These are phyloP conservation scores for Phylloscopus trochiloides DNA, from an alignment of 2,113 vertebrate genomes.

Conservation along the genomic window DNA sequence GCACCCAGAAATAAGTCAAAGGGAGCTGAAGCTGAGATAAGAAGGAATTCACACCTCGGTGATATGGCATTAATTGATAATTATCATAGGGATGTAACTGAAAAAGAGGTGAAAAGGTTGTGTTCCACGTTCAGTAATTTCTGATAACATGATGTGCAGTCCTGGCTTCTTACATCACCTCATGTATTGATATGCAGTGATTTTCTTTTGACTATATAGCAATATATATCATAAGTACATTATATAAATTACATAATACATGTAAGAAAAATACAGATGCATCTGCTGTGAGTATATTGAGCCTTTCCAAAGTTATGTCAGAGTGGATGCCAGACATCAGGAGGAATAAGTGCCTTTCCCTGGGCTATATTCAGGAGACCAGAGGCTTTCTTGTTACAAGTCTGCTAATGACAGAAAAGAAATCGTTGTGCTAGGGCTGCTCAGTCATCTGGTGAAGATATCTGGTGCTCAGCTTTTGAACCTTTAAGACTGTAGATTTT, in stretches of 20 bases:
- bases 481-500: constrained; percentile 37
- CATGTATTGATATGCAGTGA: background rate
- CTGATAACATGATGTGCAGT: background rate
- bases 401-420: background rate
- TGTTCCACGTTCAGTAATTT: background rate
- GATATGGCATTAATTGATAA: background rate
- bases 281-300: background rate
- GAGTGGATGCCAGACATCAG: background rate
- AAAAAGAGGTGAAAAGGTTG: background rate
- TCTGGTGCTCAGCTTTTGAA: constrained; percentile 57
- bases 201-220: background rate
- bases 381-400: background rate
- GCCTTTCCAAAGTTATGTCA: background rate
- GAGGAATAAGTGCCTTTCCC: background rate
- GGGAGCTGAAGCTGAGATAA: background rate
- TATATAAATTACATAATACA: accelerated
- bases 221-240: background rate
- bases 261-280: background rate
- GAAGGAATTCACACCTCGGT: background rate
- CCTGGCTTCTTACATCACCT: background rate
- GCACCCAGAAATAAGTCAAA: background rate
- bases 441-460: constrained; percentile 27
- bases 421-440: background rate
- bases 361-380: background rate
- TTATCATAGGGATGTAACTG: background rate